Percentiles rank a stretch among this genome's conserved stretches.
Evolutionary conservation across 2,888 invertebrate genomes (phyloP).

Genomic region (Stratiomys singularior): DNA sequence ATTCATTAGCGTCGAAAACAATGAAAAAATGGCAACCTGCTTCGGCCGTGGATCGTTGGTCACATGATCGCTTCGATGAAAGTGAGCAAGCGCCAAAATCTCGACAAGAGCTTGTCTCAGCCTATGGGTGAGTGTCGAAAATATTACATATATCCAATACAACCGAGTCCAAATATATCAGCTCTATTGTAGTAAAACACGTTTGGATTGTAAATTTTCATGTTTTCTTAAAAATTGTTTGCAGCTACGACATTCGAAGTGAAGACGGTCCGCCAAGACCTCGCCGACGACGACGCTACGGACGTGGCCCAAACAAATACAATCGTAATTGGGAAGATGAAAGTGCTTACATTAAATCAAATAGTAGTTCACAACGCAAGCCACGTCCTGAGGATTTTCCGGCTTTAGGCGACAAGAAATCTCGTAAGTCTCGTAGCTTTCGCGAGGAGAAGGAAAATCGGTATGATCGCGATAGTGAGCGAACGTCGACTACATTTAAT

Average conservation of each 20-base stretch:
- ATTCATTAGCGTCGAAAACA: constrained; percentile 62
- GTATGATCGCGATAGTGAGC: constrained; percentile 55
- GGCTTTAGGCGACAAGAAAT: constrained; percentile 63
- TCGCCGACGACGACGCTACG: constrained; percentile 84
- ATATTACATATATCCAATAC: background rate
- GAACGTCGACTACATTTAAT: constrained; percentile 48
- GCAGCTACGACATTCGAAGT: constrained; percentile 87
- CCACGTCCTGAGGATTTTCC: constrained; percentile 71
- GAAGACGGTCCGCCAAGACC: constrained; percentile 93
- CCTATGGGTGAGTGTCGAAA: constrained; percentile 84
- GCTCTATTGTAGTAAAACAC: too few relatives aligned
- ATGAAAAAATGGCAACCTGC: constrained; percentile 65
- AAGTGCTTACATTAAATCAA: constrained; percentile 80
- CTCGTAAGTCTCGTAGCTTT: constrained; percentile 55
- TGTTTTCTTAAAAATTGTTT: constrained; percentile 54
- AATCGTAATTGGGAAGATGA: constrained; percentile 94
- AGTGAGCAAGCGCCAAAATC: constrained; percentile 83
- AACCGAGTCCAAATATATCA: constrained; percentile 46
- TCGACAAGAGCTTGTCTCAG: constrained; percentile 81
- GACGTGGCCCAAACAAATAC: constrained; percentile 92
- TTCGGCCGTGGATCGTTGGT: constrained; percentile 75
- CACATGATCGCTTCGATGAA: constrained; percentile 77
- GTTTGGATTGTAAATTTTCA: too few relatives aligned
- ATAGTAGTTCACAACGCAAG: constrained; percentile 60
- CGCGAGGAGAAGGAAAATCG: constrained; percentile 63